Evolutionary conservation across 2,113 vertebrate genomes (phyloP).

Genomic region (Alethe castanea): DNA sequence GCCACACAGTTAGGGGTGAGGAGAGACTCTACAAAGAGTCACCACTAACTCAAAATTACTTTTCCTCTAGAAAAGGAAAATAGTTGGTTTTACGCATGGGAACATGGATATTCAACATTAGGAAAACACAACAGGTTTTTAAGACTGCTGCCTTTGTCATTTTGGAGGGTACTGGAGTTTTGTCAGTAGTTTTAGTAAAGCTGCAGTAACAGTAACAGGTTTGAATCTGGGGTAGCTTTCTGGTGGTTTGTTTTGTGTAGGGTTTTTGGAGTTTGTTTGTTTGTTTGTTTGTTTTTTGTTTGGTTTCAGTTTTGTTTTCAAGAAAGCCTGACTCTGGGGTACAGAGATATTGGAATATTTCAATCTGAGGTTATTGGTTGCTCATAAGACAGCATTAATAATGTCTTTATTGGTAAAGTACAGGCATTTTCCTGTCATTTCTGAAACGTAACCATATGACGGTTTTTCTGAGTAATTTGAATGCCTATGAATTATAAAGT

Average conservation of each 20-base stretch:
- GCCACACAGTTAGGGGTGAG: neutral
- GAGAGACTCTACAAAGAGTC: neutral
- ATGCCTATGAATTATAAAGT: neutral
- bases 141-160: neutral
- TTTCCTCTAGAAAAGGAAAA: neutral
- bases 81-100: neutral
- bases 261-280: neutral
- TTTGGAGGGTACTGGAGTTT: neutral
- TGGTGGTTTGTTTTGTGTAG: neutral
- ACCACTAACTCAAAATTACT: neutral
- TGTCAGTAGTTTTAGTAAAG: neutral
- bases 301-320: neutral
- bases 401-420: neutral
- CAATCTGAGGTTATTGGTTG: neutral
- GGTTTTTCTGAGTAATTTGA: neutral
- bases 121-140: neutral
- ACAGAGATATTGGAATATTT: neutral
- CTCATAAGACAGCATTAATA: neutral
- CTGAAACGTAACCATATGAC: neutral
- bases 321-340: neutral
- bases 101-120: neutral
- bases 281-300: neutral
- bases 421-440: neutral
- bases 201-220: neutral
- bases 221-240: neutral